Evolutionary conservation across 30 jellyfish, hydroid and myxozoan genomes (phyloP), one percentile per base, ranked within the genome.

Genomic region (Hydractinia symbiolongicarpus): DNA sequence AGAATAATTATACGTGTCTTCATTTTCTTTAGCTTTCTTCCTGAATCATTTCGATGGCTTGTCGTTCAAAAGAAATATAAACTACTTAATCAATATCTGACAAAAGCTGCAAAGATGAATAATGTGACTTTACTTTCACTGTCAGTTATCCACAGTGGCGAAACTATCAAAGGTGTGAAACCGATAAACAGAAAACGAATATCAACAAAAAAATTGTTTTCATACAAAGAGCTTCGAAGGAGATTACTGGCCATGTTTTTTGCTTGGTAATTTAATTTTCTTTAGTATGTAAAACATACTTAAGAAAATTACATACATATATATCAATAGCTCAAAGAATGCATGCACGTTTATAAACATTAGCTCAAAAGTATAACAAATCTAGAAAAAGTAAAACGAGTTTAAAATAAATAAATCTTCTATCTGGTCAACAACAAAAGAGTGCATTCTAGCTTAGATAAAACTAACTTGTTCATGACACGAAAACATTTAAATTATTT

Each of bases 31-130:
- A 64, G 74, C 17, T 64, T 64, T 64, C 60, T 71, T 20, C 80
- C 80, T 4, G 80, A 71, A 58, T 71, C 80, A 19, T 71, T 71
- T 15, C 55, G 60, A 13, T 71, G 80, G 80, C 15, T 71, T 20
- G 66, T 71, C 13, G 53, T 71, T 1, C 80, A 71, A 2, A 30
- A 58, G n/a, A 49, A 53, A 7, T 7, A 71, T 30, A 50, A 71
- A 30, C 60, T 4, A 53, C 2, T 71, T 11, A 15, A 20, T 20
- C 50, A 71, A 15, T 71, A 71, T 19, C 60, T 71, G 1, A 30
- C 30, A 53, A 30, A 71, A 71, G 80, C 80, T 71, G 80, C 80
- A 5, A 71, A 19, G 50, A 19, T 71, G 9, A 71, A 71, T 15
- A 15, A 58, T 19, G 80, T 71, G 55, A 15, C 80, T 7, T 6